Percentiles rank a stretch among this genome's conserved stretches.
These are phyloP conservation scores for Chrysocyon brachyurus DNA, from an alignment of 2,797 vertebrate genomes.

Conservation along the genomic window DNA sequence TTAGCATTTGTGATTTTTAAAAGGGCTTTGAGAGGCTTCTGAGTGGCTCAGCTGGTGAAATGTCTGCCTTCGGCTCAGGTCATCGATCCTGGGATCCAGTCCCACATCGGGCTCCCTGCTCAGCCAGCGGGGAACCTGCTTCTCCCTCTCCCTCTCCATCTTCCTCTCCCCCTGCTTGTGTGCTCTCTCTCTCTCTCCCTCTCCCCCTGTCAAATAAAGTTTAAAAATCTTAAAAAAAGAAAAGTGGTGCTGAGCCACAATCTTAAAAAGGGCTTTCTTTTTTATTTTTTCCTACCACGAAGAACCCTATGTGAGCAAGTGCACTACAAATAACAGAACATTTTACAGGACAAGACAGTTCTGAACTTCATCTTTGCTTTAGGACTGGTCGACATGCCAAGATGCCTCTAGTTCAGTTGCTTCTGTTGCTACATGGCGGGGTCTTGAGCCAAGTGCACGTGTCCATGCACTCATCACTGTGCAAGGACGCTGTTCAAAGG, in stretches of 20 bases:
- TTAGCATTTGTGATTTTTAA: not conserved
- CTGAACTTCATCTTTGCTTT: not conserved
- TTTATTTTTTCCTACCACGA: not conserved
- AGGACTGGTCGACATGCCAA: not conserved
- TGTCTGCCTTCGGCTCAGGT: too few relatives aligned
- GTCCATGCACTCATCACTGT: not conserved
- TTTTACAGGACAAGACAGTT: not conserved
- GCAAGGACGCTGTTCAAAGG: not conserved
- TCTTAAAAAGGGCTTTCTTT: not conserved
- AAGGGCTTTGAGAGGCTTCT: not conserved
- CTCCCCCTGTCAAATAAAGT: too few relatives aligned
- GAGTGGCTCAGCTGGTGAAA: too few relatives aligned
- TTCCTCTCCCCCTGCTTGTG: too few relatives aligned
- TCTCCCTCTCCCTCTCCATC: too few relatives aligned
- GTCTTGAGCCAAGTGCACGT: not conserved
- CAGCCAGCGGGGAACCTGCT: too few relatives aligned
- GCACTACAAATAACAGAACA: conserved; percentile 43
- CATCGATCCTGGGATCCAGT: too few relatives aligned
- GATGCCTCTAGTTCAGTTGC: not conserved
- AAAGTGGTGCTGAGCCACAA: too few relatives aligned
- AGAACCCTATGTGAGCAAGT: not conserved
- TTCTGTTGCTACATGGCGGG: not conserved
- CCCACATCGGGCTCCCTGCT: too few relatives aligned
- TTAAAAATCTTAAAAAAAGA: too few relatives aligned
- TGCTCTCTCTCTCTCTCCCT: too few relatives aligned